A percentile compares a stretch with the other conserved stretches of the same genome.
Evolutionary conservation across 1,140 invertebrate genomes (phyloP).

Genomic region (Oscheius sp.): DNA sequence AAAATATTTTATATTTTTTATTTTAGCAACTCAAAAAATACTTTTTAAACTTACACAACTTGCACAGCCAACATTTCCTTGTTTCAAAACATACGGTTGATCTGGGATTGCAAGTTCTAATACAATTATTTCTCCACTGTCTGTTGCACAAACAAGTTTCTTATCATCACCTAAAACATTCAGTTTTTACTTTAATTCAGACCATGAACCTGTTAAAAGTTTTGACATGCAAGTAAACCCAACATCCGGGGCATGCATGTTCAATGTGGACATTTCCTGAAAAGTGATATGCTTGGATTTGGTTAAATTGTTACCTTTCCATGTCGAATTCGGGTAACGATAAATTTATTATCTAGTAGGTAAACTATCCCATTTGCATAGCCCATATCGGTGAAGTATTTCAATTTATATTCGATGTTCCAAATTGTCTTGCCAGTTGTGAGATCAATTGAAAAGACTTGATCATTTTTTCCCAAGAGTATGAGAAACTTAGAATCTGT

Average conservation of each 20-base stretch:
- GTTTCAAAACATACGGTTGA: background rate
- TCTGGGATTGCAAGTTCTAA: background rate
- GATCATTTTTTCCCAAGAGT: background rate
- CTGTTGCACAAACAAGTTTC: background rate
- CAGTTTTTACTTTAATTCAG: background rate
- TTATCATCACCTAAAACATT: background rate
- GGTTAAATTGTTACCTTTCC: background rate
- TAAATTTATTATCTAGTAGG: background rate
- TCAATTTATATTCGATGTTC: background rate
- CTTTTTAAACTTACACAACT: background rate
- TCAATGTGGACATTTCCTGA: background rate
- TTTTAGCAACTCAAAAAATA: background rate
- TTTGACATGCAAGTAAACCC: background rate
- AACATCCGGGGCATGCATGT: conserved; percentile 1
- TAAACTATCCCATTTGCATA: background rate
- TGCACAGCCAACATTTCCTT: background rate
- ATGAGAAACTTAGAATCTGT: background rate
- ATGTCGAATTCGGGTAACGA: background rate
- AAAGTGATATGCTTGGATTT: background rate
- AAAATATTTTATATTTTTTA: no score
- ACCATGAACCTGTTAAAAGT: background rate
- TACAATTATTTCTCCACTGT: background rate
- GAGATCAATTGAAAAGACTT: background rate
- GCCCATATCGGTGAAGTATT: background rate
- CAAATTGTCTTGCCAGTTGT: background rate